Base-by-base conservation (phyloP, 2,797 vertebrate species). In the Scomberomorus guttatus region DNA sequence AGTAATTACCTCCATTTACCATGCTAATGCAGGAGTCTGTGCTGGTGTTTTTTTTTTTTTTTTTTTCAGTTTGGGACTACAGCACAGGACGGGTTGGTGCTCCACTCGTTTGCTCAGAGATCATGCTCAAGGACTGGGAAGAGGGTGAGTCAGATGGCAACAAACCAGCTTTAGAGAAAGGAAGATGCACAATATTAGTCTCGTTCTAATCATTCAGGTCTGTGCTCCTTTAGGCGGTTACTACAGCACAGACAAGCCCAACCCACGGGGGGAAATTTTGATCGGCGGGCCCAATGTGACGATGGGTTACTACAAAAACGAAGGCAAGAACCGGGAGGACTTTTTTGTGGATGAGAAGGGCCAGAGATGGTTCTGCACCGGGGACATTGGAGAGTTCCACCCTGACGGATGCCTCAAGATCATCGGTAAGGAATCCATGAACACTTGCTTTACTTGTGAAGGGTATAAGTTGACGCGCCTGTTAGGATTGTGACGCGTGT, bases 291-390 rank as follows among this genome's bases (percentile, higher is more conserved):
- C 96, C 70, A 99, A 98, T 29, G 97, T 99, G 22, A 95, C 98
- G 0, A 96, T 98, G 95, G 98, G 98, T 29, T 99, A 99, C 93
- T 99, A 98, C 90, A 99, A 99, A 94, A 97, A 97, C 2, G 94
- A 97, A 78, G 68, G 73, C 22, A 96, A 94, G 88, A 98, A 97
- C 72, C 90, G 88, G 0, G 92, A 95, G 18, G 98, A 98, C 87
- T 99, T 98, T 84, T 97, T 93, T 50, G 93, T 97, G 84, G 98
- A 99, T 77, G 84, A 91, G 51, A 96, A 95, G 0, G 97, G 97
- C 54, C 97, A 99, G 92, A 95, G 97, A 24, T 99, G 98, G 98
- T 98, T 99, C 68, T 98, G 96, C 57, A 99, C 98, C 0, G 98
- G 98, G 57, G 98, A 99, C 80, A 98, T 99, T 2, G 98, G 98